These are phyloP conservation scores for Papilio dardanus DNA, from an alignment of 1,140 invertebrate species.

Conservation along the genomic window DNA sequence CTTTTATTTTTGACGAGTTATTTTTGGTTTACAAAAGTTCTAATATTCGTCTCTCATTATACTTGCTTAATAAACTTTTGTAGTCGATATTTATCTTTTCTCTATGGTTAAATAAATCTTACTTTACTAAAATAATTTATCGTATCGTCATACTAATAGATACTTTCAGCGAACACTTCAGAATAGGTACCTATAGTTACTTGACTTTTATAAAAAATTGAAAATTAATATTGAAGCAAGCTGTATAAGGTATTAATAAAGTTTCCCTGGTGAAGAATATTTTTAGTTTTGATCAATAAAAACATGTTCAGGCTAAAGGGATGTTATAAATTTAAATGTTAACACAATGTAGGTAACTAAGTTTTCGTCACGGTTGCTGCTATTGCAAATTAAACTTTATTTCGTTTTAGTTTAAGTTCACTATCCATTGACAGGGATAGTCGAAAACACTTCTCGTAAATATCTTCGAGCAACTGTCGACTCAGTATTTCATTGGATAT, in stretches of 20 bases:
- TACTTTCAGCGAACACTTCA: too few species aligned
- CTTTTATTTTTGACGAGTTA: background rate
- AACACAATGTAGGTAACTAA: background rate
- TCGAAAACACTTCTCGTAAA: background rate
- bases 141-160: too few species aligned
- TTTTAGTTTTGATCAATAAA: constrained; percentile 22
- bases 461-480: background rate
- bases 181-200: too few species aligned
- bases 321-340: constrained; percentile 18
- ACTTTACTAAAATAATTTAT: too few species aligned
- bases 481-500: background rate
- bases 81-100: too few species aligned
- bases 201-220: background rate
- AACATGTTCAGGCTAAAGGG: constrained; percentile 7
- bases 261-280: background rate
- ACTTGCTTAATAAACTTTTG: too few species aligned
- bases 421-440: background rate
- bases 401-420: background rate
- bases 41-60: too few species aligned
- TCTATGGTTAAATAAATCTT: too few species aligned
- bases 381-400: background rate
- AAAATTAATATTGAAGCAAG: background rate
- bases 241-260: background rate
- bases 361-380: background rate
- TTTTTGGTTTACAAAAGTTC: too few species aligned